These are phyloP conservation scores for Elachura formosa DNA, from an alignment of 2,113 vertebrate genomes.

Conservation along the genomic window DNA sequence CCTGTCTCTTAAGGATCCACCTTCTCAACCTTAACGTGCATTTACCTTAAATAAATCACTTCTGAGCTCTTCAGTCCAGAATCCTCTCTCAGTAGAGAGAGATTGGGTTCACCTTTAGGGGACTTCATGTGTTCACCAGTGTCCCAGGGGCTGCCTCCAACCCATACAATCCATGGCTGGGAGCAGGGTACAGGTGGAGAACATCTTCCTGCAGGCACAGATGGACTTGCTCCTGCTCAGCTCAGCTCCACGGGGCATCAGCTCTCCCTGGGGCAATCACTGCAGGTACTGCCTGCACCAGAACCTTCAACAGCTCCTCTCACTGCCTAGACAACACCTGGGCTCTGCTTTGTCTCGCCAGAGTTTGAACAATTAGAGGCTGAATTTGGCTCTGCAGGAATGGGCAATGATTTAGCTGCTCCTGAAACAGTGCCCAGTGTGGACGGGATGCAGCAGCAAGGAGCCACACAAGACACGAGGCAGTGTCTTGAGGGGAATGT, in stretches of 20 bases:
- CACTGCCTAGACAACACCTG: neutral
- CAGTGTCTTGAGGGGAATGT: neutral
- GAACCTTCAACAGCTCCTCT: neutral
- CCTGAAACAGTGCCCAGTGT: neutral
- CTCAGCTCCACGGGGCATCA: neutral
- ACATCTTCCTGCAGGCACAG: neutral
- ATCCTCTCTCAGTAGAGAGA: neutral
- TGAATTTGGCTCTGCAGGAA: neutral
- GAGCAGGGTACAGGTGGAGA: neutral
- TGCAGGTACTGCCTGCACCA: neutral
- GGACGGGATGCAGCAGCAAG: neutral
- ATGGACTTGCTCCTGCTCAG: neutral
- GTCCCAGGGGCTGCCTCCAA: neutral
- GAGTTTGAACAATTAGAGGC: neutral
- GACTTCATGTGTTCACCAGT: fast-evolving
- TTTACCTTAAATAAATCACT: conserved; percentile 38
- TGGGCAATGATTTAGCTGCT: neutral
- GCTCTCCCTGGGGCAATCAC: neutral
- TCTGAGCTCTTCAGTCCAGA: neutral
- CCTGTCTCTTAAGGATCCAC: neutral
- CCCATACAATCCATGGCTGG: fast-evolving
- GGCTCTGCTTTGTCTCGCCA: neutral
- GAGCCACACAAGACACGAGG: neutral
- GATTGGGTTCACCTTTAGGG: neutral
- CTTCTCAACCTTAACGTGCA: neutral